These are phyloP conservation scores for Lethocerus indicus DNA, from an alignment of 1,140 invertebrate genomes.

Conservation along the genomic window DNA sequence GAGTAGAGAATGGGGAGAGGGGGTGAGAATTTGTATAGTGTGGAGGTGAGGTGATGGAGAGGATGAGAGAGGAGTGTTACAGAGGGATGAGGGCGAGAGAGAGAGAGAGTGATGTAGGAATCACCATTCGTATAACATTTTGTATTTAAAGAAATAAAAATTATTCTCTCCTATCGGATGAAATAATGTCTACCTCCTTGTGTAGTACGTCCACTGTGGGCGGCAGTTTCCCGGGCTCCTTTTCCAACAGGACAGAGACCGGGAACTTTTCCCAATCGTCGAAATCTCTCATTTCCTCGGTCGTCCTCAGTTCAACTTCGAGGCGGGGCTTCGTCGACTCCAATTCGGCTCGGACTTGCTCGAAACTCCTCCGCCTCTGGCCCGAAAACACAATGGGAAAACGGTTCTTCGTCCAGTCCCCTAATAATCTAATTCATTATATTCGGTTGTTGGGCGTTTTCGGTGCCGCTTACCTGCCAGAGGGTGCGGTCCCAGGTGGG, in stretches of 20 bases:
- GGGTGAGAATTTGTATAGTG: too few relatives aligned
- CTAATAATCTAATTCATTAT: too few relatives aligned
- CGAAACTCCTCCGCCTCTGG: too few relatives aligned
- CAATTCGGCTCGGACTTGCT: constrained; percentile 36
- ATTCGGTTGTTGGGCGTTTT: too few relatives aligned
- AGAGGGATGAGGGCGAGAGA: neutral
- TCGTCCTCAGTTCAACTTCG: constrained; percentile 27
- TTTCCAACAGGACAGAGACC: constrained; percentile 44
- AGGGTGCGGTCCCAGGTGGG: too few relatives aligned
- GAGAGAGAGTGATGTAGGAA: neutral
- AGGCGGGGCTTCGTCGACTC: constrained; percentile 23
- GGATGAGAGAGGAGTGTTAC: neutral
- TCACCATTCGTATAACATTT: neutral
- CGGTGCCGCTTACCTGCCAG: too few relatives aligned
- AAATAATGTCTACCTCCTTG: constrained; percentile 54
- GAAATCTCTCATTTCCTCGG: constrained; percentile 36
- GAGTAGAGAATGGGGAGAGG: too few relatives aligned
- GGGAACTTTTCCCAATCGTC: constrained; percentile 66
- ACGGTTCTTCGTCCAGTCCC: too few relatives aligned
- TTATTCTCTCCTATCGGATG: too few relatives aligned
- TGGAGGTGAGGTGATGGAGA: too few relatives aligned
- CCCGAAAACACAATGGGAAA: neutral
- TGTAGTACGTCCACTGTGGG: constrained; percentile 57
- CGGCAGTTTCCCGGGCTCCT: constrained; percentile 62
- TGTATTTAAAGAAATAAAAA: too few relatives aligned